Conservation (phyloP, 2,888 invertebrate genomes). For the Nysson spinosus region DNA sequence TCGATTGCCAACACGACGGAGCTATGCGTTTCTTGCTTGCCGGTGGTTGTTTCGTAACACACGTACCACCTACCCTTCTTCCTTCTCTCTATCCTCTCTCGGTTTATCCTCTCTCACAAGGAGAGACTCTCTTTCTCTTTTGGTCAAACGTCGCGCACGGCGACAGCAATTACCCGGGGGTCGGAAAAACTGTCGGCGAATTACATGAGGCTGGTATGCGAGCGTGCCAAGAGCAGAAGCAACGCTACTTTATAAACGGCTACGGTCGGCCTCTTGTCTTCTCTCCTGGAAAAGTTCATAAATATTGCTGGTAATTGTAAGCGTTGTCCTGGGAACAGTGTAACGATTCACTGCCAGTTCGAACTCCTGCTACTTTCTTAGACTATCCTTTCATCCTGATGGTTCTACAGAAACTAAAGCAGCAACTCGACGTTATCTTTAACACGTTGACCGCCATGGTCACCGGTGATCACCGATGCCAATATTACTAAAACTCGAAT, state of each 20-base stretch:
- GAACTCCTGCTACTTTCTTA: neutral
- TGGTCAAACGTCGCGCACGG: constrained; percentile 33
- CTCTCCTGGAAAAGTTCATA: constrained; percentile 23
- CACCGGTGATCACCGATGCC: too few relatives aligned
- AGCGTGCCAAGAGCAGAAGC: constrained; percentile 38
- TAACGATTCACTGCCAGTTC: neutral
- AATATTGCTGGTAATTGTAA: constrained; percentile 31
- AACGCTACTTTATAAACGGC: constrained; percentile 35
- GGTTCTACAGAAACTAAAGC: too few relatives aligned
- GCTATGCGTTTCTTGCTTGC: constrained; percentile 69
- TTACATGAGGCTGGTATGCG: constrained; percentile 61
- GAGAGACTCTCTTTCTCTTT: constrained; percentile 6
- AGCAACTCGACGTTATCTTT: too few relatives aligned
- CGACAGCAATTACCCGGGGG: constrained; percentile 47
- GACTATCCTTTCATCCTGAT: too few relatives aligned
- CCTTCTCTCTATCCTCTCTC: constrained; percentile 3
- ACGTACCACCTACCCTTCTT: constrained; percentile 14
- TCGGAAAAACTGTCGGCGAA: constrained; percentile 64
- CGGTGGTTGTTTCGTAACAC: constrained; percentile 17
- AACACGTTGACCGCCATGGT: too few relatives aligned
- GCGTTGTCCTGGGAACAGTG: constrained; percentile 10
- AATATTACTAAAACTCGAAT: too few relatives aligned
- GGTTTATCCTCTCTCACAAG: constrained; percentile 21
- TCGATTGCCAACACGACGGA: constrained; percentile 65
- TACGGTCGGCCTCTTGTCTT: neutral